Evolutionary conservation across 2,888 invertebrate genomes (phyloP).

Genomic region (Tuberolachnus salignus): DNA sequence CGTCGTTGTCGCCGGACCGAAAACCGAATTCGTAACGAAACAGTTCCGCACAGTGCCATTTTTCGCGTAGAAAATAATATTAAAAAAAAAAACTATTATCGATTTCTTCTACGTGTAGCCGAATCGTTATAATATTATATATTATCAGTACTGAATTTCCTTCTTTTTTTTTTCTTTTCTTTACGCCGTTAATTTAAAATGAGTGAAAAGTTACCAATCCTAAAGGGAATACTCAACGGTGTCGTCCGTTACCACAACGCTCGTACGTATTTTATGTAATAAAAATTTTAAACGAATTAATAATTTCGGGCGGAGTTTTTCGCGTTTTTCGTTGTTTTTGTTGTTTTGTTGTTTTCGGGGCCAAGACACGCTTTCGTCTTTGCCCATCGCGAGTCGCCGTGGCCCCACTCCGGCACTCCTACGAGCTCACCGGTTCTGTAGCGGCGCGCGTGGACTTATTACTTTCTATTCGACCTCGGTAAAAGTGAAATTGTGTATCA

Average conservation of each 20-base stretch:
- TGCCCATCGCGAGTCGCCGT: constrained; percentile 9
- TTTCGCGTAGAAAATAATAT: background rate
- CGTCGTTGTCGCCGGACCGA: background rate
- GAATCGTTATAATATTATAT: no score
- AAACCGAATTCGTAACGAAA: no score
- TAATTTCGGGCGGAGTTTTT: background rate
- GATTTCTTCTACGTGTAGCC: constrained; percentile 23
- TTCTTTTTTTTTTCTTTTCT: background rate
- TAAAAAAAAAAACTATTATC: background rate
- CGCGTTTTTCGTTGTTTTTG: background rate
- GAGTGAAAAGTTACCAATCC: constrained; percentile 88
- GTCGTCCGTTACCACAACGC: constrained; percentile 91
- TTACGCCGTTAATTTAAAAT: constrained; percentile 63
- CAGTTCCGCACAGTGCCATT: no score
- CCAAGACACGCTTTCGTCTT: constrained; percentile 19
- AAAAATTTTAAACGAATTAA: no score
- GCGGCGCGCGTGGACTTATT: constrained; percentile 15
- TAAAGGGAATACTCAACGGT: constrained; percentile 88
- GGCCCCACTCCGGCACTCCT: background rate
- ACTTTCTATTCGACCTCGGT: constrained; percentile 52
- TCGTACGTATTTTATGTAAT: constrained; percentile 73
- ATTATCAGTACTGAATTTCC: no score
- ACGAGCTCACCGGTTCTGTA: background rate
- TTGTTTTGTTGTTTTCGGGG: background rate
- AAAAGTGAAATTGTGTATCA: constrained; percentile 55